Conservation (phyloP, 2,888 invertebrate genomes). For the Aspidiotus destructor region DNA sequence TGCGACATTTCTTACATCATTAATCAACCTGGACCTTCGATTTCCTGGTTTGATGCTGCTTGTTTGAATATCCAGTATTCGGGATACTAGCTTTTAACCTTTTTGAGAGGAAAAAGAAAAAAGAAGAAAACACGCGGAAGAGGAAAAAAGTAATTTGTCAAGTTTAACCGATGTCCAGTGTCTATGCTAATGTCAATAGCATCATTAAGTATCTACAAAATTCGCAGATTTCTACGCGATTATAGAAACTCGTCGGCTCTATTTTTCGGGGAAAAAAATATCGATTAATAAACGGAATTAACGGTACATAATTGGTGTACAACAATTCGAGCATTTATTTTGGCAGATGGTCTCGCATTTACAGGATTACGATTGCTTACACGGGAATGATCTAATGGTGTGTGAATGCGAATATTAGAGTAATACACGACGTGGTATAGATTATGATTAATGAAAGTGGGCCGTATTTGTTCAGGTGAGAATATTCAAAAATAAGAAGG, state of each 20-base stretch:
- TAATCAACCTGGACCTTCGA: conserved; percentile 26
- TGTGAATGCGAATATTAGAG: too few relatives aligned
- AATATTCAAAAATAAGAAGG: too few relatives aligned
- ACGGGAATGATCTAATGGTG: too few relatives aligned
- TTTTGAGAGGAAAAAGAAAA: not conserved
- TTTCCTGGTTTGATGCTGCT: not conserved
- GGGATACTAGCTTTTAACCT: conserved; percentile 19
- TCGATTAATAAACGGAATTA: not conserved
- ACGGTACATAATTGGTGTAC: not conserved
- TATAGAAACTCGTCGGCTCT: too few relatives aligned
- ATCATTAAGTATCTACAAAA: conserved; percentile 27
- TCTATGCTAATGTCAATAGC: conserved; percentile 29
- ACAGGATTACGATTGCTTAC: too few relatives aligned
- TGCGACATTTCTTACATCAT: conserved; percentile 32
- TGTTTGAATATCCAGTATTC: conserved; percentile 23
- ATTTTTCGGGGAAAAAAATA: not conserved
- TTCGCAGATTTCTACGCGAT: too few relatives aligned
- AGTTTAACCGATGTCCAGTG: conserved; percentile 27
- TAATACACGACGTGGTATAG: too few relatives aligned
- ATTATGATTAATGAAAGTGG: too few relatives aligned
- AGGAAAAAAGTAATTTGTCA: conserved; percentile 26
- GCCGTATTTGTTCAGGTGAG: too few relatives aligned
- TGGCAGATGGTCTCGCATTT: not conserved
- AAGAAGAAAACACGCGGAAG: not conserved
- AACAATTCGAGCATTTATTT: not conserved